phyloP scores from a whole-genome alignment of 2,113 vertebrate genomes.

The Pterophyllum scalare region DNA sequence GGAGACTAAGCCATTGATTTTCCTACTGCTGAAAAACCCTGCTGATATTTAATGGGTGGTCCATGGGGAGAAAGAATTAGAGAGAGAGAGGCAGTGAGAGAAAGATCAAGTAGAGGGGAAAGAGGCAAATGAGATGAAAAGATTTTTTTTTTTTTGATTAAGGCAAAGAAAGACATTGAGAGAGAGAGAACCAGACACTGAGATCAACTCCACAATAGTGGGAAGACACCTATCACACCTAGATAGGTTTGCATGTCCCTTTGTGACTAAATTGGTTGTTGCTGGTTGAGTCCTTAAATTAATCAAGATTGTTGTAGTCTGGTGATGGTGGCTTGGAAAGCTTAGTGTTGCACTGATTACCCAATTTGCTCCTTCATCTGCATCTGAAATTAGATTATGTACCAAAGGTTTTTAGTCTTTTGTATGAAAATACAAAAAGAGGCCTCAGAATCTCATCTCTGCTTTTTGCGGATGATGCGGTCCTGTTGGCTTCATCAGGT shows the following conservation, averaged over 20 bases:
- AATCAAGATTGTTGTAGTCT: not conserved
- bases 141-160: not conserved
- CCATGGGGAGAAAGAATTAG: conserved; percentile 35
- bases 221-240: not conserved
- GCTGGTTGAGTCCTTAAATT: not conserved
- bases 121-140: not conserved
- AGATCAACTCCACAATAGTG: not conserved
- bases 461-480: too few relatives aligned
- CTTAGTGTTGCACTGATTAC: not conserved
- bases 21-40: conserved; percentile 39
- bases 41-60: conserved; percentile 64
- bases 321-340: not conserved
- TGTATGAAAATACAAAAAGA: too few relatives aligned
- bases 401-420: not conserved
- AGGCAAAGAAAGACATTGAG: not conserved
- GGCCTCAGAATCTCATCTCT: too few relatives aligned
- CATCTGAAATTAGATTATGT: not conserved
- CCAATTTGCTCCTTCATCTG: not conserved
- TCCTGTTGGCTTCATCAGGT: too few relatives aligned
- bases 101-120: not conserved
- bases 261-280: not conserved
- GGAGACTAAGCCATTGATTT: conserved; percentile 59
- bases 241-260: not conserved
- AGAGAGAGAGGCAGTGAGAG: conserved; percentile 14
- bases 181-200: not conserved